Base-by-base conservation (phyloP, 2,888 invertebrate species). In the Heteromurus nitidus region DNA sequence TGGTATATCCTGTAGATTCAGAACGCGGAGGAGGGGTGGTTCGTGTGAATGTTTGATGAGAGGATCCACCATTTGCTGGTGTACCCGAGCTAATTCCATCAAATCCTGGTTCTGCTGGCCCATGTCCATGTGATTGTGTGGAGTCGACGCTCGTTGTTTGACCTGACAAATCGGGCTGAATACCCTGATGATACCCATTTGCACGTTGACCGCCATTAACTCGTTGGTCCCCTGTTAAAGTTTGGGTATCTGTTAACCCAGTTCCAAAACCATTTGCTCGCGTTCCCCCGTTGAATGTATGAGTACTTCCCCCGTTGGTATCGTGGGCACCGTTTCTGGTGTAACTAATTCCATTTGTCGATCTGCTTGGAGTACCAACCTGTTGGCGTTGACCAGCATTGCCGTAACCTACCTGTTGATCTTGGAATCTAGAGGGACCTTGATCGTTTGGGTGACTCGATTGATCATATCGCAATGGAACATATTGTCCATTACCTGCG, bases 391-490 rank as follows among this genome's bases (percentile, higher is more conserved):
- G 70, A 2, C 67, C 68, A 16, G 64, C 60, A 36, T 13, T 26
- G 2, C 55, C 60, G 7, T 53, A 11, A 13, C 53, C 62, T 0
- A 80, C 80, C 7, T 74, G 47, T 28, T 80, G 80, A 24, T 67
- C 64, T 28, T 81, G 81, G 44, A 24, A 60, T 36, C 80, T 24
- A 0, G 47, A 47, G 9, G 28, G 2, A 3, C 47, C 44, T 30
- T 62, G 47, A 0, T 22, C 69, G n/a, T 36, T 50, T 9, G 77
- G 68, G 5, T 76, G 76, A 68, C 76, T 76, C 0, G 74, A 75
- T 16, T 75, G 74, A 50, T 31, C 74, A 42, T 75, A 75, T 42
- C 65, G 74, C 7, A 75, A 5, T 5, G 74, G 74, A 16, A 42
- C 13, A 18, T 75, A 75, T 16, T 75, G 74, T 0, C 55, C 36